Base-by-base conservation (phyloP, 2,888 invertebrate genomes). In the Drosophila longiperda region DNA sequence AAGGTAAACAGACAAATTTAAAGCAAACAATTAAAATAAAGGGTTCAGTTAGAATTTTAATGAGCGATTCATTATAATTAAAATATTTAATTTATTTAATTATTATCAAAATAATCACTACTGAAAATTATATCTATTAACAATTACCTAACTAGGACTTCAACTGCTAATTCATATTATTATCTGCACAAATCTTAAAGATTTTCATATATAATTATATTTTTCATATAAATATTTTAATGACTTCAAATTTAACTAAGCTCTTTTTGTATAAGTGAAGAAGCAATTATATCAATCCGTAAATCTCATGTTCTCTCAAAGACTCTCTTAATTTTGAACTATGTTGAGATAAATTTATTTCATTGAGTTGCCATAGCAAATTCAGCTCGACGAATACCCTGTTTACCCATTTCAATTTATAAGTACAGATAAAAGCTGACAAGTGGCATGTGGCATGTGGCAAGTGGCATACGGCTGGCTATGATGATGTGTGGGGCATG, bases 341-440 rank as follows among this genome's bases (percentile, higher is more conserved):
- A 29, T 36, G n/a, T 7, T 26, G 6, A 11, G 5, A 23, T 3
- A 15, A 20, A 23, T 23, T 23, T 3, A 26, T 23, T 34, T 23
- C 1, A 17, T 17, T 3, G 23, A 36, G 57, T 57, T 15, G 20
- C 20, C 57, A 29, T 40, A 29, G 7, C 29, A 40, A 12, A 20
- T n/a, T 33, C 15, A 57, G 17, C 33, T 50, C 33, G 26, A 33
- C 32, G 6, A 54, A 54, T 66, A 61, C 42, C 45, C 59, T 45
- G 42, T 54, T 61, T 48, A 26, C 23, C 32, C 38, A 58, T 49
- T 54, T 76, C 58, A 20, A 40, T 61, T 50, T n/a, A 34, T 57
- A 55, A 49, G 23, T 26, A 50, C 60, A 73, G 80, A 84, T 84
- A 75, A 82, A 77, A 75, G 73, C 90, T 78, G 87, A 86, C 89